These are phyloP conservation scores for Cataglyphis albicans DNA, from an alignment of 2,888 invertebrate genomes.

Conservation along the genomic window DNA sequence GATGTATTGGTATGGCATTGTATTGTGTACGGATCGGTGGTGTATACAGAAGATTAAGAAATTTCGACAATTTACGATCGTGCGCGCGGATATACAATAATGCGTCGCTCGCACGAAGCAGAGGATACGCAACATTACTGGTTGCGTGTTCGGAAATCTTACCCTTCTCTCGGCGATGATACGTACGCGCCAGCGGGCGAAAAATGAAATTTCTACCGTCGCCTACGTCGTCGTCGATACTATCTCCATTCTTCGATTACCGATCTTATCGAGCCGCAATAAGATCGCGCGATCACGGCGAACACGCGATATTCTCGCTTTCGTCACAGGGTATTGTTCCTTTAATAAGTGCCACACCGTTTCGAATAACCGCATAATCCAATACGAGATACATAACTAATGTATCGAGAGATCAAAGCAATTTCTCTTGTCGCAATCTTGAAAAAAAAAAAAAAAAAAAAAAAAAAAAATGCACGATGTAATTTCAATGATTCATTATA, in stretches of 20 bases:
- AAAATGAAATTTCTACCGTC: slow-evolving; percentile 35
- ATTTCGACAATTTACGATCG: slow-evolving; percentile 29
- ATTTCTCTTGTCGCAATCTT: slow-evolving; percentile 29
- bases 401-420: background rate
- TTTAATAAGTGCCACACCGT: slow-evolving; percentile 31
- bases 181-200: slow-evolving; percentile 20
- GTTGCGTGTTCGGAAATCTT: slow-evolving; percentile 24
- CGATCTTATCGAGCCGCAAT: slow-evolving; percentile 49
- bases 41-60: slow-evolving; percentile 18
- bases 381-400: slow-evolving; percentile 32
- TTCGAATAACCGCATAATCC: slow-evolving; percentile 31
- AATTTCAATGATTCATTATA: slow-evolving; percentile 9
- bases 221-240: slow-evolving; percentile 49
- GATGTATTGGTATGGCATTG: background rate
- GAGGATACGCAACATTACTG: slow-evolving; percentile 17
- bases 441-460: background rate
- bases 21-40: background rate
- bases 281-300: slow-evolving; percentile 47
- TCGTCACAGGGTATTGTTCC: slow-evolving; percentile 53
- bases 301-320: slow-evolving; percentile 50
- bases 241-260: slow-evolving; percentile 52
- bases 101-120: slow-evolving; percentile 37
- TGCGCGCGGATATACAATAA: slow-evolving; percentile 5
- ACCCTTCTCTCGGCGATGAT: slow-evolving; percentile 33
- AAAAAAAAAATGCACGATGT: background rate